phyloP scores from a whole-genome alignment of 2,888 invertebrate genomes.

The Ormyrus pomaceus region DNA sequence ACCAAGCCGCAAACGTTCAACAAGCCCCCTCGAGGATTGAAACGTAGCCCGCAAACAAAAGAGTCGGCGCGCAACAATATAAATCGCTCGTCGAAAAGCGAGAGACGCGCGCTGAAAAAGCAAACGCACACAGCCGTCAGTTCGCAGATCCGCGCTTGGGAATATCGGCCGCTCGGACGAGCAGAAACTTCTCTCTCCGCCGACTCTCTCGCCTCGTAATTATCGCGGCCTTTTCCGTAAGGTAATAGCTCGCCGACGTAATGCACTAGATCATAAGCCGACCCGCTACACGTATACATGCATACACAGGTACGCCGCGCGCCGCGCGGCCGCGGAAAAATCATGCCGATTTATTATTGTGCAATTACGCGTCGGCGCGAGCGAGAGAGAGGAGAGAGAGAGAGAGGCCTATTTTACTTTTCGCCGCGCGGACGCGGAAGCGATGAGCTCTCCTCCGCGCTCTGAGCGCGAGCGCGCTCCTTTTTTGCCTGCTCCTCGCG shows the following conservation, averaged over 20 bases:
- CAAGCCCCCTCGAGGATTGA: too few relatives aligned
- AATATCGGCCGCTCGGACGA: conserved; percentile 43
- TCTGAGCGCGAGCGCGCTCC: too few relatives aligned
- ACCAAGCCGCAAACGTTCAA: too few relatives aligned
- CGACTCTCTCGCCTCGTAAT: conserved; percentile 1
- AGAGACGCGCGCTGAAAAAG: neutral
- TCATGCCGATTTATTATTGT: conserved; percentile 50
- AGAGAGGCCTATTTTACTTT: conserved; percentile 36
- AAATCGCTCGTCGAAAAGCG: too few relatives aligned
- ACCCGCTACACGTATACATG: conserved; percentile 22
- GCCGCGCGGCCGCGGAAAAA: conserved; percentile 35
- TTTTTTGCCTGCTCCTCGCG: neutral
- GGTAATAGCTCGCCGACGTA: neutral
- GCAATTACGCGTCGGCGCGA: conserved; percentile 41
- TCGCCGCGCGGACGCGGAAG: conserved; percentile 36
- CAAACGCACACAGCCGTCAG: neutral
- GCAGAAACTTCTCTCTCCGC: conserved; percentile 17
- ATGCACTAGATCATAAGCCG: conserved; percentile 51
- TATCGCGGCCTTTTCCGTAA: conserved; percentile 8
- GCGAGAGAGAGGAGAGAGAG: neutral
- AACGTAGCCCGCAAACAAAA: too few relatives aligned
- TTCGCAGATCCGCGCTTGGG: neutral
- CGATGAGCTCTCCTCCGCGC: neutral
- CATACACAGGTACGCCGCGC: neutral
- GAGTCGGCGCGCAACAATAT: too few relatives aligned